Evolutionary conservation across 2,797 vertebrate genomes (phyloP), one percentile per base, ranked within the genome.

Genomic region (Martes flavigula): DNA sequence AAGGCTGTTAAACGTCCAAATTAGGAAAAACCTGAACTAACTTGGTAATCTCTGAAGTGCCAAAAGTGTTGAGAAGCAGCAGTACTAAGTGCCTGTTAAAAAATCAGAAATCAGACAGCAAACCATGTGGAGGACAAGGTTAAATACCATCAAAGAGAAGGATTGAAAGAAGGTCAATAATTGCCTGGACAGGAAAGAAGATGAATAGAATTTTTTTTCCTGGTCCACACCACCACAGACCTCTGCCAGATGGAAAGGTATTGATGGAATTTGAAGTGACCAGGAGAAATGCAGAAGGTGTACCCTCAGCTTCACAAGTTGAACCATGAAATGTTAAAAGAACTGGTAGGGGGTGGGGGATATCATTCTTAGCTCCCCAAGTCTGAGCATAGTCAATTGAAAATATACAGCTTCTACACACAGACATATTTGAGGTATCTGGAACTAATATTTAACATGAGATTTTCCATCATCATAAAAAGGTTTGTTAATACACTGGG

Each of bases 121-220:
- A 98, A 98, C 97, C 97, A 97, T 98, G 97, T 94, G 97, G 98
- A 93, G 91, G 95, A 98, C 98, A 98, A 99, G 98, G 98, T 98
- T 98, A 99, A 99, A 98, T 98, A 98, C 95, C 97, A 98, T 98
- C 98, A 98, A 98, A 99, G 98, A 97, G 79, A 98, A 97, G 96
- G 97, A 98, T 70, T 98, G 98, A 98, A 98, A 98, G 98, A 97
- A 99, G 98, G 98, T 98, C 98, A 98, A 98, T 99, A 99, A 98
- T 98, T 98, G 96, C 97, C 97, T 51, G 97, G 98, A 98, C 97
- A 98, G 98, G 90, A 98, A 97, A 95, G 96, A 98, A 98, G 97
- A 98, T 97, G 96, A 98, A 98, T 98, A 98, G 98, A 98, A 98
- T 98, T 96, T 95, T 96, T 97, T 97, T 98, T 92, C 97, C 95